Conservation (phyloP, 64 coral and sea anemone genomes). For the Stichodactyla helianthus region DNA sequence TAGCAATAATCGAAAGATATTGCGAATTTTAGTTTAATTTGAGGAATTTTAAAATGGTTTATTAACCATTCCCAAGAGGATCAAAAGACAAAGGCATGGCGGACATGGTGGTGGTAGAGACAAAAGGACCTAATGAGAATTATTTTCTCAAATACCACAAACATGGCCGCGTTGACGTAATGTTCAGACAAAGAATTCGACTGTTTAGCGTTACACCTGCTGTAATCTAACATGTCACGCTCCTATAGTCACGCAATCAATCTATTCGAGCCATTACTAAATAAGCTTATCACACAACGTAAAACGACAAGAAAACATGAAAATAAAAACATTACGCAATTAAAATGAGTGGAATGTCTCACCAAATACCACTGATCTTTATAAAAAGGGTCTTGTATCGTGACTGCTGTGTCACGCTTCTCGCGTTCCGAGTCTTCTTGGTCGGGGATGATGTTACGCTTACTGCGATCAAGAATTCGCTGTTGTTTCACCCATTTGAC, state of each 20-base stretch:
- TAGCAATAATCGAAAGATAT: not conserved
- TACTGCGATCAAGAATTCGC: conserved; percentile 81
- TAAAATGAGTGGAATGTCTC: not conserved
- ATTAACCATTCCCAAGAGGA: no score
- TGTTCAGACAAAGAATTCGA: not conserved
- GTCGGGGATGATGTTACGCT: conserved; percentile 59
- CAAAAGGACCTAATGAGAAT: no score
- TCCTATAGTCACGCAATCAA: not conserved
- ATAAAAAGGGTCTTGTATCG: conserved; percentile 69
- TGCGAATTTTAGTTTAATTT: not conserved
- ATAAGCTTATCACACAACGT: no score
- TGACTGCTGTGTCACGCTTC: conserved; percentile 52
- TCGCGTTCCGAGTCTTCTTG: conserved; percentile 37
- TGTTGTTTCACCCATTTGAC: conserved; percentile 93
- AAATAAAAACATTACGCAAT: not conserved
- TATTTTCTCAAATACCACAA: no score
- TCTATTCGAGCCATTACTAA: no score
- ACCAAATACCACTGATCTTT: conserved; percentile 92
- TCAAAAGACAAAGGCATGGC: no score
- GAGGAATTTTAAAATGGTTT: no score
- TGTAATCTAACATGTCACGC: not conserved
- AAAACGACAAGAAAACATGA: no score
- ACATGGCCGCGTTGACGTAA: no score
- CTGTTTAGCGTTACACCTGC: not conserved
- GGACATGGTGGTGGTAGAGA: no score